Base-by-base conservation (phyloP, 2,888 invertebrate genomes). In the Ormia ochracea region DNA sequence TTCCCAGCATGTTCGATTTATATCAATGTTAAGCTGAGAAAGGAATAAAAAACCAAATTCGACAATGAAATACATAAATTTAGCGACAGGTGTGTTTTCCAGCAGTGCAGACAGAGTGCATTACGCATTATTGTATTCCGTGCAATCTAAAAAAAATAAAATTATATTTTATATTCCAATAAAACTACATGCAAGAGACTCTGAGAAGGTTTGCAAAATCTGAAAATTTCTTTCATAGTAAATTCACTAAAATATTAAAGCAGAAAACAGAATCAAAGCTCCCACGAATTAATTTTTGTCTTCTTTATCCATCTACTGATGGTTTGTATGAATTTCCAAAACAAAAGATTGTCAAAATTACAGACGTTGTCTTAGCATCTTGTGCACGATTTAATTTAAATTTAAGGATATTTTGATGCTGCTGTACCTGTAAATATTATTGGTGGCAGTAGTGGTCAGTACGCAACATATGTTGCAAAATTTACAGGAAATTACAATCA, bases 401-500 rank as follows among this genome's bases (percentile, higher is more conserved):
- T 33, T 68, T 56, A 43, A 54, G 28, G 28, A 59, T 68, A 38
- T 23, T n/a, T 21, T 9, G 19, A 19, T 19, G 28, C 6, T 23
- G 17, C 33, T 65, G 17, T n/a, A 56, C 33, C 58, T 41, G 41
- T 38, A 56, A 66, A 72, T 33, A 65, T 65, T 38, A 41, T 52
- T 38, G 9, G 52, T 50, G 38, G 28, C 65, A 65, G 65, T 23
- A n/a, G 31, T n/a, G 6, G 38, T 19, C 4, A 23, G 52, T n/a
- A n/a, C n/a, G 58, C 41, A 73, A 38, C 80, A 80, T 80, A 73
- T 80, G 80, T 63, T 80, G 72, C 54, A 36, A 61, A 73, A 68
- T 68, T 80, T 80, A 80, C 76, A 80, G 80, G 80, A 80, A 76
- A 77, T 80, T 77, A 80, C 80, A 80, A 80, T 80, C 76, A 80